Evolutionary conservation across 2,797 vertebrate species (phyloP), one percentile per base, ranked within the genome.

Genomic region (Taeniopygia guttata): DNA sequence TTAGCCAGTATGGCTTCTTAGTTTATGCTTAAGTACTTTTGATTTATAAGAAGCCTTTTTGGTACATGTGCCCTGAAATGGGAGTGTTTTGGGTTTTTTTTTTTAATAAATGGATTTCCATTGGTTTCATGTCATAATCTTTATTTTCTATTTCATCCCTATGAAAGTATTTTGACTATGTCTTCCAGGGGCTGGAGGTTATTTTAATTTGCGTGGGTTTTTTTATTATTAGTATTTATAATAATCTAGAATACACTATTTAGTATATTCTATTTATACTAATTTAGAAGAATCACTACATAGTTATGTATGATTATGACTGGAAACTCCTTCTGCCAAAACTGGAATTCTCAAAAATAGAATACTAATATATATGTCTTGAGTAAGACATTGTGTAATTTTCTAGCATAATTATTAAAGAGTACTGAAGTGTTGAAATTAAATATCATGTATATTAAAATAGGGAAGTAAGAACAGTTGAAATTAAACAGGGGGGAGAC

Each of bases 181-280:
- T 45, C 18, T 90, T 58, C 27, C 20, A 60, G 16, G 15, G 7
- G 5, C 27, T 76, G n/a, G 27, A 12, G 75, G 21, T 14, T 34
- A 27, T 5, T 43, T 76, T 30, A 3, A 11, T 64, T 74, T 40
- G 29, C 2, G 4, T 69, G 11, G 11, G 0, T 1, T 46, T 64
- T 84, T 67, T 69, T 34, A 14, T 9, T 46, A 5, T 23, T 59
- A 51, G 8, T 67, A 34, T 32, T 83, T 72, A 30, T 77, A 42
- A 13, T 74, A 26, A 30, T 34, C 19, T 56, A 42, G 30, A 34
- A 49, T 59, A 20, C 8, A 25, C 25, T 34, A 19, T 34, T 58
- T 34, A 42, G 20, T 42, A 21, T 30, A 26, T 42, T 64, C 20
- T 42, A 32, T 26, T 74, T 74, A 42, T 51, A 43, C 45, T 42